A percentile compares a stretch with the other conserved stretches of the same genome.
Evolutionary conservation across 2,888 invertebrate genomes (phyloP).

Genomic region (Gymnosoma rotundatum): DNA sequence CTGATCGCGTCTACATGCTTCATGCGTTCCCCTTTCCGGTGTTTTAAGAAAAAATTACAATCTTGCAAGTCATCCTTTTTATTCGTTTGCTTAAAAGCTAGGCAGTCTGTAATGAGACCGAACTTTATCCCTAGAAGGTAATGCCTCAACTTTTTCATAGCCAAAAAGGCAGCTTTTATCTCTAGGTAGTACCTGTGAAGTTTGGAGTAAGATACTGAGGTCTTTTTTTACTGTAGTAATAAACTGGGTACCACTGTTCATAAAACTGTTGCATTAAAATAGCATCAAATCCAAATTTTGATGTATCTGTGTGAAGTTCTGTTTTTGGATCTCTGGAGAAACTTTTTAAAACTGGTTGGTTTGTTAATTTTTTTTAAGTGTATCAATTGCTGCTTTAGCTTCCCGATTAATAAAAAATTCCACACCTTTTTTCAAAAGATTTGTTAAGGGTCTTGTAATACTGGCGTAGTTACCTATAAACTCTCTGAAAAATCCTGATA

Average conservation of each 20-base stretch:
- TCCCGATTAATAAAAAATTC: slow-evolving; percentile 23
- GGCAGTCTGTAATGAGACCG: slow-evolving; percentile 50
- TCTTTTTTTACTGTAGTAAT: slow-evolving; percentile 51
- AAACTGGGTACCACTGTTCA: slow-evolving; percentile 62
- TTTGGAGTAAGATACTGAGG: slow-evolving; percentile 30
- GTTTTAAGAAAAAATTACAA: slow-evolving; percentile 43
- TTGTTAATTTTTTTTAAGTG: slow-evolving; percentile 45
- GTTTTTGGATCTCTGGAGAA: slow-evolving; percentile 52
- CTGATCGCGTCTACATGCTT: neutral
- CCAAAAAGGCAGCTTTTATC: slow-evolving; percentile 66
- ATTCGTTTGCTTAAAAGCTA: slow-evolving; percentile 45
- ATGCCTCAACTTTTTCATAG: slow-evolving; percentile 71
- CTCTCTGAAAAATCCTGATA: slow-evolving; percentile 56
- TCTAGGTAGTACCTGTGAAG: slow-evolving; percentile 71
- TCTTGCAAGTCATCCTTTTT: slow-evolving; percentile 64
- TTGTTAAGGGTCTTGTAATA: slow-evolving; percentile 52
- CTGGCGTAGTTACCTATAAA: slow-evolving; percentile 55
- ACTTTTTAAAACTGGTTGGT: slow-evolving; percentile 53
- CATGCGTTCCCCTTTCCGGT: neutral
- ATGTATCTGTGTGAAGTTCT: slow-evolving; percentile 65
- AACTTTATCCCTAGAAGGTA: slow-evolving; percentile 68
- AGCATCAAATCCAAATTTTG: neutral
- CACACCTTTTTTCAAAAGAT: slow-evolving; percentile 30
- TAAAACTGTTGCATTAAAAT: slow-evolving; percentile 58
- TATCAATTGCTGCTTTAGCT: slow-evolving; percentile 30